Base-by-base conservation (phyloP, 2,797 vertebrate species). In the Holocentrus rufus region DNA sequence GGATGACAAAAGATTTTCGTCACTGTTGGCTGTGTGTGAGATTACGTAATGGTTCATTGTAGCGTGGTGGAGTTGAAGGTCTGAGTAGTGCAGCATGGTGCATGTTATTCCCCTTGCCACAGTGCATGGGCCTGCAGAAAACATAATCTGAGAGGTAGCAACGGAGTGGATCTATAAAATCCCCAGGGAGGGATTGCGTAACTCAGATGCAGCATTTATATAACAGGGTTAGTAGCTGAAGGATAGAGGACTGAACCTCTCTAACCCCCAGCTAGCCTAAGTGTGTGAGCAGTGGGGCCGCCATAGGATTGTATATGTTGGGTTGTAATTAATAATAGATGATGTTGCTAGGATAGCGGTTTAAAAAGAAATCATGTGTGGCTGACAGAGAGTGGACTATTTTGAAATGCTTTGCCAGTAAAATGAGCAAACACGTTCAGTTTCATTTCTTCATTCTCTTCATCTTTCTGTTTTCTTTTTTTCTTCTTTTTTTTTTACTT, bases 151-250 rank as follows among this genome's bases (percentile, higher is more conserved):
- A 89, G 88, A 87, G 87, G 84, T 82, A 85, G 86, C 84, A 83
- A 69, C 59, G 27, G 75, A 69, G 72, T 80, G 82, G 82, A 86
- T 87, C 90, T 92, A 86, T 88, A 87, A 94, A 91, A 91, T 91
- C 90, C 90, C 90, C 78, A 69, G 91, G 84, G 91, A 87, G 82
- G 71, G 81, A 83, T 93, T 93, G 87, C 84, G 31, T 93, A 92
- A 93, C 88, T 87, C 56, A 27, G 74, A 81, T 91, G 86, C 88
- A 87, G 91, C 85, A 68, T 92, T 94, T 93, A 94, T 91, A 79
- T 93, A 92, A 92, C 85, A 63, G 89, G 80, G 88, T 87, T 86
- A 90, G 86, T 69, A 75, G 80, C 72, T 73, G 76, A 88, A 79
- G 84, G 78, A 80, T 79, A 31, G 77, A 73, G 77, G 83, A 52